Base-by-base conservation (phyloP, 2,888 invertebrate species). In the Drosophila colorata region DNA sequence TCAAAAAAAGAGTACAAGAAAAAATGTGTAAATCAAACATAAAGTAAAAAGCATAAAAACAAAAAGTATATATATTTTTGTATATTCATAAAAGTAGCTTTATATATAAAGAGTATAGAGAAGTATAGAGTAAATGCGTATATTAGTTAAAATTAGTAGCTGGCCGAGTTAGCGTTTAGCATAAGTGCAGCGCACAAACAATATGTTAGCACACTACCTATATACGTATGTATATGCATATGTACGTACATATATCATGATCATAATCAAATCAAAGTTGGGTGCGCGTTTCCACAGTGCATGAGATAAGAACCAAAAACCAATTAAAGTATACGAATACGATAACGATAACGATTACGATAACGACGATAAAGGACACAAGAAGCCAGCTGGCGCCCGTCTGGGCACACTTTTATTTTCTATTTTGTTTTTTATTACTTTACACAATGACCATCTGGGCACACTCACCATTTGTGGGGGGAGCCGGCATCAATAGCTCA, bases 401-500 rank as follows among this genome's bases (percentile, higher is more conserved):
- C 72, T 58, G 65, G 57, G 35, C 53, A 70, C 43, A 58, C 25
- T 58, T 33, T 60, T 47, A 18, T 31, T 25, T 51, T 53, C 37
- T 33, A 16, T 33, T 4, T 23, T 46, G 11, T 9, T 31, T 16
- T 33, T 48, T 13, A 13, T 43, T 49, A 41, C n/a, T 48, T 57
- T 66, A 74, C 66, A 73, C 57, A 74, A 58, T 58, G 65, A 70
- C 52, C 74, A 80, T 63, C 55, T 49, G 65, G 65, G 31, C 71
- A 67, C 75, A 74, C 74, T 74, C 74, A 74, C 74, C 74, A 59
- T 74, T 76, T 67, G 23, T 57, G 68, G 59, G 66, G 65, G 60
- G 49, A 48, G 43, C 66, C 47, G 69, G 69, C 86, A 78, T 74
- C 74, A 14, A 28, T 56, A 53, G 67, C 75, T 71, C 61, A 67